Evolutionary conservation across 2,113 vertebrate genomes (phyloP), one percentile per base, ranked within the genome.

Genomic region (Clinocottus analis): DNA sequence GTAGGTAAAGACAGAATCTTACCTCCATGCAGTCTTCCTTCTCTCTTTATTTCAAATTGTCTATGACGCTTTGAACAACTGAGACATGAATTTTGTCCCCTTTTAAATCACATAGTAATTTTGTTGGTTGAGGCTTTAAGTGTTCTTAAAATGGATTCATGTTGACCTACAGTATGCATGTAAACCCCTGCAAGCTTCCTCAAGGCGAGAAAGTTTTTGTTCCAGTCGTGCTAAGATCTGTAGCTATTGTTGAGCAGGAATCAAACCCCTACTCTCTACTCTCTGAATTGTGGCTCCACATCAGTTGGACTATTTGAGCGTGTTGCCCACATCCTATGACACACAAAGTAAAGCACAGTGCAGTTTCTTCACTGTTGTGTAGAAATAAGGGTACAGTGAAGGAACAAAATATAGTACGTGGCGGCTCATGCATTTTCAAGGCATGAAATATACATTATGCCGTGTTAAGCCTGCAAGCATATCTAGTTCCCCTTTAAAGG

Each of bases 401-500:
- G 10, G 21, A 73, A n/a, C n/a, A 21, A 70, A 74, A 63, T 56
- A 77, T 35, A 39, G 21, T 41, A 37, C 49, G 49, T 14, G 6
- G 65, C 56, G 72, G 27, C 60, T 8, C 41, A 55, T 76, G 29
- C 51, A 79, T 71, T 77, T 80, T 31, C 35, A 69, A 41, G 5
- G 21, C 29, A 45, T 67, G 29, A 70, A 27, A 82, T 63, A 71
- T 69, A 31, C 51, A 43, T 47, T 84, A 73, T 43, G 79, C 19
- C 68, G 72, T 47, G 23, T 39, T 81, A 39, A 69, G 55, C 37
- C 83, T 67, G 51, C 56, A 65, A 55, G 67, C 31, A 78, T 72
- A 81, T 69, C 39, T 14, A 58, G 31, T 77, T 79, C 58, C 53
- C 75, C 85, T 85, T 73, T 63, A 56, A 70, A 67, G 43, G 33